Evolutionary conservation across 2,888 invertebrate species (phyloP).

Genomic region (Torymus auratus): DNA sequence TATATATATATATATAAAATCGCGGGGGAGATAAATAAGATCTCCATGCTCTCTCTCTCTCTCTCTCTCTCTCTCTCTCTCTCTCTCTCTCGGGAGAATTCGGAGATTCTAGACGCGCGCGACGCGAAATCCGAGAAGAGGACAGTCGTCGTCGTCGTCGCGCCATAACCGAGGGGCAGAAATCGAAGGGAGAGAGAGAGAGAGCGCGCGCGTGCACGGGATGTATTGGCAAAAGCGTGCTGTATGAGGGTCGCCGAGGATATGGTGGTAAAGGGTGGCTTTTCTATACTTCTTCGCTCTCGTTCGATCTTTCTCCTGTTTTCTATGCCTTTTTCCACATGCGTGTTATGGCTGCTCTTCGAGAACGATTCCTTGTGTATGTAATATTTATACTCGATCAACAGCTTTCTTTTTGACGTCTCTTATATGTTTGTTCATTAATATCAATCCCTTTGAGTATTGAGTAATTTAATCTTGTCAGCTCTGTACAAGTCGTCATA

Average conservation of each 20-base stretch:
- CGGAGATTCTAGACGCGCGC: conserved; percentile 10
- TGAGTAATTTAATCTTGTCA: too few relatives aligned
- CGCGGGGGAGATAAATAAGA: conserved; percentile 38
- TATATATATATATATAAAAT: not conserved
- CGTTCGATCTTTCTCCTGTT: too few relatives aligned
- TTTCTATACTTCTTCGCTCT: too few relatives aligned
- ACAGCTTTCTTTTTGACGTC: too few relatives aligned
- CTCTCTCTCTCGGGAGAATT: conserved; percentile 36
- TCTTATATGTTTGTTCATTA: too few relatives aligned
- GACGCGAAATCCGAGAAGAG: conserved; percentile 7
- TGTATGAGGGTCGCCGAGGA: conserved; percentile 3
- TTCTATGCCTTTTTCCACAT: too few relatives aligned
- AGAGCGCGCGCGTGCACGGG: not conserved
- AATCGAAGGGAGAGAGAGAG: not conserved
- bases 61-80: conserved; percentile 29
- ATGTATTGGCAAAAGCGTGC: not conserved
- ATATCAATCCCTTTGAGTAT: too few relatives aligned
- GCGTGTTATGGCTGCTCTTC: too few relatives aligned
- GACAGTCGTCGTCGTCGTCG: conserved; percentile 4
- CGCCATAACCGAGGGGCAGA: conserved; percentile 32
- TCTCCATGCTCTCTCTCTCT: conserved; percentile 46
- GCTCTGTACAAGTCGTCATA: too few relatives aligned
- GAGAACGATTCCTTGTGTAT: too few relatives aligned
- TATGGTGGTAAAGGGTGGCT: not conserved
- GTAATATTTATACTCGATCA: too few relatives aligned